A percentile compares a stretch with the other conserved stretches of the same genome.
These are phyloP conservation scores for Willowsia nigromaculata DNA, from an alignment of 2,888 invertebrate genomes.

Conservation along the genomic window DNA sequence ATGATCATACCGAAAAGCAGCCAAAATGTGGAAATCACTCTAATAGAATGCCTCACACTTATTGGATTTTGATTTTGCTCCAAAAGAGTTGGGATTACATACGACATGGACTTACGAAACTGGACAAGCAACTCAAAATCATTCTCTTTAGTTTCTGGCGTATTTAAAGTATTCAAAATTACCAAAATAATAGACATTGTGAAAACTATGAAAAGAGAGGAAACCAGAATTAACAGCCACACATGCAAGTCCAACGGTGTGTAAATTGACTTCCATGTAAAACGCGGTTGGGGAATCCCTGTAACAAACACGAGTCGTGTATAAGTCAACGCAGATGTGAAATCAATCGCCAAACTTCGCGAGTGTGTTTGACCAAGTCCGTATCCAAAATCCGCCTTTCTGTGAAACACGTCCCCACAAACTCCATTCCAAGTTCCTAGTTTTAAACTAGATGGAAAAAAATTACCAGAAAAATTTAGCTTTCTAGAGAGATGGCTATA, in stretches of 20 bases:
- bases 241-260: background rate
- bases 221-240: background rate
- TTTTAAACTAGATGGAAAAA: slow-evolving; percentile 14
- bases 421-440: slow-evolving; percentile 33
- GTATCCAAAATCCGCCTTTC: slow-evolving; percentile 24
- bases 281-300: background rate
- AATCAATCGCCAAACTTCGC: background rate
- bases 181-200: background rate
- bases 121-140: too few relatives aligned
- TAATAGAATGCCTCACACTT: too few relatives aligned
- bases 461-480: background rate
- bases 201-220: background rate
- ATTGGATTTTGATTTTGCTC: background rate
- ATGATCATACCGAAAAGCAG: background rate
- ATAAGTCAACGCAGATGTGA: background rate
- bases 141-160: too few relatives aligned
- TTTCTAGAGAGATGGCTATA: background rate
- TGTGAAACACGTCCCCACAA: slow-evolving; percentile 42
- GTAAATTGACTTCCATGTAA: slow-evolving; percentile 18
- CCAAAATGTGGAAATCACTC: background rate
- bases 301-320: background rate
- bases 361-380: background rate
- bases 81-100: background rate
- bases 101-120: too few relatives aligned
- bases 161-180: too few relatives aligned